These are phyloP conservation scores for Pygocentrus nattereri DNA, from an alignment of 2,797 vertebrate genomes.

Conservation along the genomic window DNA sequence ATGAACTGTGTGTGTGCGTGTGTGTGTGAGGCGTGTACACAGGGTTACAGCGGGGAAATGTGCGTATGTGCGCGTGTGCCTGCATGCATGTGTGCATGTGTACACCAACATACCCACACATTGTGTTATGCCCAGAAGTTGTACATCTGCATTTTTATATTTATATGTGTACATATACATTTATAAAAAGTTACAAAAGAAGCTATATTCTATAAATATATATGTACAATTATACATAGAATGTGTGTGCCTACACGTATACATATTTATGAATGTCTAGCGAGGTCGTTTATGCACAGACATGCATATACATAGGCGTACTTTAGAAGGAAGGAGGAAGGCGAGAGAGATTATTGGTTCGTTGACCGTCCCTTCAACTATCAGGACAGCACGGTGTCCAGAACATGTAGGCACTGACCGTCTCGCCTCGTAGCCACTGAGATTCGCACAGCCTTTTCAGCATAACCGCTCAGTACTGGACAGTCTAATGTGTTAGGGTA, in stretches of 20 bases:
- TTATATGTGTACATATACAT: slow-evolving; percentile 66
- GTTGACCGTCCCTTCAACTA: slow-evolving; percentile 84
- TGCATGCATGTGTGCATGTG: slow-evolving; percentile 55
- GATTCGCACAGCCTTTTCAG: slow-evolving; percentile 19
- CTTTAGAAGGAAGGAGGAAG: slow-evolving; percentile 47
- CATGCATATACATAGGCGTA: slow-evolving; percentile 53
- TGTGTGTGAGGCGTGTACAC: slow-evolving; percentile 42
- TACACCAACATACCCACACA: slow-evolving; percentile 50
- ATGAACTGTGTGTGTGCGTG: slow-evolving; percentile 28
- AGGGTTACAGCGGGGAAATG: slow-evolving; percentile 35
- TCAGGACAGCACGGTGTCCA: slow-evolving; percentile 85
- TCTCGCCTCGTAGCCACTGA: slow-evolving; percentile 13
- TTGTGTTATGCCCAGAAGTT: slow-evolving; percentile 50
- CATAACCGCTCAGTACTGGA: neutral
- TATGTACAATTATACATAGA: slow-evolving; percentile 68
- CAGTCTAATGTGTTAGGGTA: slow-evolving; percentile 14
- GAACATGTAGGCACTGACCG: slow-evolving; percentile 84
- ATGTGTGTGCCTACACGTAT: slow-evolving; percentile 65
- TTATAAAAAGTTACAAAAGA: slow-evolving; percentile 60
- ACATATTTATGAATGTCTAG: slow-evolving; percentile 65
- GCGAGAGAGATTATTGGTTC: slow-evolving; percentile 76
- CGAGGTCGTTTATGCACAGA: slow-evolving; percentile 57
- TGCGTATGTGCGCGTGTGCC: slow-evolving; percentile 42
- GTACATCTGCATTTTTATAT: slow-evolving; percentile 64
- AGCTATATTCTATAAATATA: slow-evolving; percentile 65